These are phyloP conservation scores for Odontothrips loti DNA, from an alignment of 2,888 invertebrate genomes.

Conservation along the genomic window DNA sequence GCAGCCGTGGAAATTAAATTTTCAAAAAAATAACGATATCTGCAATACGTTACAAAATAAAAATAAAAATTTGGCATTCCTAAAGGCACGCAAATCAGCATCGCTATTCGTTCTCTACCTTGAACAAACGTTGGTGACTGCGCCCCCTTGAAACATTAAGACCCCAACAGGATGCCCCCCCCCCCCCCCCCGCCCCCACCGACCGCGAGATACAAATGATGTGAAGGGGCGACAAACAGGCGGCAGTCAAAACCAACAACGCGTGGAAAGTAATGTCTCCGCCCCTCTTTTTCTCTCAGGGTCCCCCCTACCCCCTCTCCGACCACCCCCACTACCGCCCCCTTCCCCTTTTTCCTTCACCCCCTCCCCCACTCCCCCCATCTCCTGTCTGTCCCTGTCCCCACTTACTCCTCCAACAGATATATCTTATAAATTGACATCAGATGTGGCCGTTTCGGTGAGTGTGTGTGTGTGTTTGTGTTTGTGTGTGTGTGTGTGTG, in stretches of 20 bases:
- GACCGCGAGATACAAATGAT: background rate
- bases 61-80: too few relatives aligned
- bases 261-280: constrained; percentile 23
- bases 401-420: constrained; percentile 10
- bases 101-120: too few relatives aligned
- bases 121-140: too few relatives aligned
- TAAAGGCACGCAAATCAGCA: too few relatives aligned
- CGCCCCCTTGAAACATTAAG: background rate
- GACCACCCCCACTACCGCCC: background rate
- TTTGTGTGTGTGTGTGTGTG: too few relatives aligned
- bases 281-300: background rate
- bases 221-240: constrained; percentile 25
- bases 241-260: constrained; percentile 26
- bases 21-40: too few relatives aligned
- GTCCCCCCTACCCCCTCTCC: background rate
- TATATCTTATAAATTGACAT: constrained; percentile 12
- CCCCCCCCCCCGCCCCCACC: background rate
- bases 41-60: too few relatives aligned
- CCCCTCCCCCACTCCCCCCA: background rate
- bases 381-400: background rate
- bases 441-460: background rate
- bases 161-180: background rate
- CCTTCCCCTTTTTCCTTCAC: background rate
- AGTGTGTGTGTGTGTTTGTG: too few relatives aligned
- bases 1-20: too few relatives aligned